Evolutionary conservation across 2,113 vertebrate species (phyloP), one percentile per base, ranked within the genome.

Genomic region (Passerina amoena): DNA sequence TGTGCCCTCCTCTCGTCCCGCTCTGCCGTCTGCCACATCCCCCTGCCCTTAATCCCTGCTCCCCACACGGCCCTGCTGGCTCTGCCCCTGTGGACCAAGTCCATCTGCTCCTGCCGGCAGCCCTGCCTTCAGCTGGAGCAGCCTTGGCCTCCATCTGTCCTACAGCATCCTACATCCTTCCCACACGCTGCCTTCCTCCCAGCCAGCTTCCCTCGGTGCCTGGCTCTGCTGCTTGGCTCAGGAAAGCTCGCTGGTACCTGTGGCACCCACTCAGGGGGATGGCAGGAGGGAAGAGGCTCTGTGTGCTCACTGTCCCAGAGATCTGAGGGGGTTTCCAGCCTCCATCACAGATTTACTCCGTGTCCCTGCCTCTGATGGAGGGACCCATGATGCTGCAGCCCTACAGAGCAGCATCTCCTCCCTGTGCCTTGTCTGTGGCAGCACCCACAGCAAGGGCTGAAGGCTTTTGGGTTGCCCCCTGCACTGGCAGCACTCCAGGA

Each of bases 71-170:
- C 90, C 85, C 85, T 83, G 79, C 89, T 92, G 53, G 70, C 89
- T 40, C 86, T 90, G 57, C 48, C 71, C 73, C 56, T 31, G 45
- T 38, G 81, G 72, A 59, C 89, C 66, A 30, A 31, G 50, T 68
- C 92, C 95, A 93, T 95, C 94, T 95, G 94, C 93, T 96, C 61
- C 66, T 56, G 54, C 80, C 2, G 0, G 42, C 82, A 90, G 37
- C 51, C 20, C 56, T 81, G 78, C 57, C 76, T 66, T 83, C 60
- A 92, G 31, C 68, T 83, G 77, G 78, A 92, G 10, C 40, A 69
- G 54, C 42, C 61, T 63, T 75, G 64, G 38, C 80, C 33, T 91
- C 92, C 91, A 88, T 85, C 89, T 96, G 87, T 94, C 57, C 75
- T 35, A 56, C 70, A 79, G 57, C 4, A 3, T 35, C 33, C 60